Evolutionary conservation across 2,888 invertebrate genomes (phyloP).

Genomic region (Drosophila atripex): DNA sequence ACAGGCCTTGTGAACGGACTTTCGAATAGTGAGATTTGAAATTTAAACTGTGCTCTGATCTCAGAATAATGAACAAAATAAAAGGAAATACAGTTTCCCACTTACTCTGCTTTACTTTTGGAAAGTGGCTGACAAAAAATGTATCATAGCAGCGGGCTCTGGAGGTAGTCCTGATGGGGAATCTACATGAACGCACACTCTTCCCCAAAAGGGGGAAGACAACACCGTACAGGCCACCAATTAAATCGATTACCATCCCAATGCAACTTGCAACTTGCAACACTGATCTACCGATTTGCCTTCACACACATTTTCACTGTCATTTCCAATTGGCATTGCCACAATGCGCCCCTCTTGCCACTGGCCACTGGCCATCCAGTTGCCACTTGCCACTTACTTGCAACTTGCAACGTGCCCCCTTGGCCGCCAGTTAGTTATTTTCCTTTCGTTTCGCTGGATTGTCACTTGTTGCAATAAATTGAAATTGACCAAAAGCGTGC

Average conservation of each 20-base stretch:
- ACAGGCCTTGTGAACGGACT: too few species aligned
- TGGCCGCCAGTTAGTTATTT: background rate
- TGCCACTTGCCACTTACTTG: background rate
- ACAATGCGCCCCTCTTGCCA: conserved; percentile 4
- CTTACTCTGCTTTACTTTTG: too few species aligned
- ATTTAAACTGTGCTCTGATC: too few species aligned
- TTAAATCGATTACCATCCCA: conserved; percentile 24
- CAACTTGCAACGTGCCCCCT: too few species aligned
- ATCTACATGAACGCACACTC: too few species aligned
- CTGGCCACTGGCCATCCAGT: background rate
- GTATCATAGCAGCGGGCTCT: too few species aligned
- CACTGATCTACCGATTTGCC: conserved; percentile 11
- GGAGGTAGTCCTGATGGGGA: conserved; percentile 7
- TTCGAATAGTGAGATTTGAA: too few species aligned
- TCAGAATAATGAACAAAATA: too few species aligned
- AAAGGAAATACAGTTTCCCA: too few species aligned
- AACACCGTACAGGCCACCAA: conserved; percentile 42
- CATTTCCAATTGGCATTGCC: conserved; percentile 44
- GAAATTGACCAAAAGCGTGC: conserved; percentile 77
- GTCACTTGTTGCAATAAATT: conserved; percentile 77
- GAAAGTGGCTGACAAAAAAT: too few species aligned
- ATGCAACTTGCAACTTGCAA: conserved; percentile 8
- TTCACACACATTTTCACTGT: conserved; percentile 22
- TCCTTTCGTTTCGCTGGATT: conserved; percentile 34
- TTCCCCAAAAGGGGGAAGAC: background rate